phyloP scores from a whole-genome alignment of 2,797 vertebrate genomes.

The Coranthus polyacanthus region DNA sequence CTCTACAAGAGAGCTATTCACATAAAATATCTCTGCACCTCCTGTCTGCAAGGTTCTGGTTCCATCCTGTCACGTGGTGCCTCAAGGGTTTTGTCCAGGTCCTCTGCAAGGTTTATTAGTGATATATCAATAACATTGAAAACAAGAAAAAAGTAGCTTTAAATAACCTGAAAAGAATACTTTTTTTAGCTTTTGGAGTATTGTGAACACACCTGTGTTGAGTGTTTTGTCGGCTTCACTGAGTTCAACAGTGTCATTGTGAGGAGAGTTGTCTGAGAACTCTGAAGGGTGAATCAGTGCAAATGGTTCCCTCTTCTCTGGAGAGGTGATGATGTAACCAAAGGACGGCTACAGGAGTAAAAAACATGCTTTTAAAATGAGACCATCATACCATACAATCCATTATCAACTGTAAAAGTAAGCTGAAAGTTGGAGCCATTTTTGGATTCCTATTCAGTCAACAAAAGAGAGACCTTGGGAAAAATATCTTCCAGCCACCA shows the following conservation, averaged over 20 bases:
- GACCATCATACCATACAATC: no score
- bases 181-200: not conserved
- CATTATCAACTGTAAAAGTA: no score
- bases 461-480: no score
- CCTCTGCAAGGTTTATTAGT: slow-evolving; percentile 70
- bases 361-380: not conserved
- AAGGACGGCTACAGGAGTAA: slow-evolving; percentile 91
- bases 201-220: slow-evolving; percentile 84
- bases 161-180: not conserved
- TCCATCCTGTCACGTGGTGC: slow-evolving; percentile 54
- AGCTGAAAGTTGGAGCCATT: no score
- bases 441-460: no score
- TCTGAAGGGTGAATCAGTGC: slow-evolving; percentile 88
- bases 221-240: slow-evolving; percentile 81
- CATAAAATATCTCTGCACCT: slow-evolving; percentile 39
- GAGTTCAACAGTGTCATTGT: slow-evolving; percentile 71
- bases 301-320: slow-evolving; percentile 93
- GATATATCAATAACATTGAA: not conserved
- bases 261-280: slow-evolving; percentile 70
- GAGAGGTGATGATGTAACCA: slow-evolving; percentile 95
- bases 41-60: slow-evolving; percentile 32
- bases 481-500: no score
- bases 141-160: not conserved
- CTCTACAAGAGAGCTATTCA: not conserved
- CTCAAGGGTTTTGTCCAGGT: slow-evolving; percentile 83